These are phyloP conservation scores for Scaptodrosophila latifasciaeformis DNA, from an alignment of 2,888 invertebrate genomes.

Conservation along the genomic window DNA sequence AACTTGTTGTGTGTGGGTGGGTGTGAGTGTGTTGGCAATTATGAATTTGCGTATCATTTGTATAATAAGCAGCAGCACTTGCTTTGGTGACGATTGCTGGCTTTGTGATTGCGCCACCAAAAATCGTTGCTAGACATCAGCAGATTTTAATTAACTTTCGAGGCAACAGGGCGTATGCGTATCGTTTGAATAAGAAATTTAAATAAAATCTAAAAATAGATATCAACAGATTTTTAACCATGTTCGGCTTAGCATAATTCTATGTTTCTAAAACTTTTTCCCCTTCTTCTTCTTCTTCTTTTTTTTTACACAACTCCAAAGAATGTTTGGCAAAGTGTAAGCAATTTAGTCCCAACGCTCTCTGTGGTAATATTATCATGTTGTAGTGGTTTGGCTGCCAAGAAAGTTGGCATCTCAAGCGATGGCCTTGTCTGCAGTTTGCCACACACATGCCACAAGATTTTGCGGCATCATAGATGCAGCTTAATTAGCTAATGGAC, in stretches of 20 bases:
- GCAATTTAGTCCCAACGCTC: no score
- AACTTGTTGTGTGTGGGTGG: conserved; percentile 14
- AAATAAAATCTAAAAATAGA: not conserved
- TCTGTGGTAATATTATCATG: no score
- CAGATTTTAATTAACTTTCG: conserved; percentile 49
- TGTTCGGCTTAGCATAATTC: no score
- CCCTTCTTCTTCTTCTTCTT: no score
- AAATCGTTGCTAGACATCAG: no score
- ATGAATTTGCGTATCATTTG: conserved; percentile 22
- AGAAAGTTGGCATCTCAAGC: not conserved
- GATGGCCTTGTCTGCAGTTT: not conserved
- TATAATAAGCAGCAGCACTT: conserved; percentile 9
- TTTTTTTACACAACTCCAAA: no score
- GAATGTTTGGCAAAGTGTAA: no score
- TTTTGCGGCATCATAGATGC: conserved; percentile 5
- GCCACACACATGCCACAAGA: not conserved
- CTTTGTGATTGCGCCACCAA: no score
- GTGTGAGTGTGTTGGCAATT: conserved; percentile 10
- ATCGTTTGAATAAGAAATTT: not conserved
- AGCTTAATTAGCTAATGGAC: conserved; percentile 58
- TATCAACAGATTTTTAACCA: no score
- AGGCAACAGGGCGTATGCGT: not conserved
- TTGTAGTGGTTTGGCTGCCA: not conserved
- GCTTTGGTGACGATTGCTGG: not conserved
- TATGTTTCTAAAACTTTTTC: no score